Evolutionary conservation across 2,113 vertebrate genomes (phyloP).

Genomic region (Clarias gariepinus): DNA sequence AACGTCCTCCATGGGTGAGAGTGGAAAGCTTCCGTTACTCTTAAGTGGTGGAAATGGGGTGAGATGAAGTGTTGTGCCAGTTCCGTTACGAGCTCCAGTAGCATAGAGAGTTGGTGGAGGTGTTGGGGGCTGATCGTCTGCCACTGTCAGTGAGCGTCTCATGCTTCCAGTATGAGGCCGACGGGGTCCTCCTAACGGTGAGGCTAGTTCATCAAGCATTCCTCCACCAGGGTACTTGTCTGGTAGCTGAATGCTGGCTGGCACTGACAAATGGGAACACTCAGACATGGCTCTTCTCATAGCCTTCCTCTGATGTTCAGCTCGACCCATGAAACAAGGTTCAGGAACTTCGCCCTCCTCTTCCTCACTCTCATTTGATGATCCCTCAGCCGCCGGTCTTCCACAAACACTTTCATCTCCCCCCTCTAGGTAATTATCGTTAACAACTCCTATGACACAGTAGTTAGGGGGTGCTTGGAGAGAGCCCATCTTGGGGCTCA

Average conservation of each 20-base stretch:
- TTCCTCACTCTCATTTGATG: constrained; percentile 65
- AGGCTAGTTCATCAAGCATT: constrained; percentile 64
- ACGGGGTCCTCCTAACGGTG: constrained; percentile 62
- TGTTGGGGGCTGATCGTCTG: constrained; percentile 78
- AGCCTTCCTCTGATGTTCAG: constrained; percentile 83
- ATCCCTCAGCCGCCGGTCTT: constrained; percentile 50
- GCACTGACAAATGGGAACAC: constrained; percentile 89
- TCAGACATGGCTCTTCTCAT: constrained; percentile 93
- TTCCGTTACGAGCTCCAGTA: constrained; percentile 56
- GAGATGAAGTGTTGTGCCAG: constrained; percentile 57
- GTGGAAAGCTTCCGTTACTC: constrained; percentile 54
- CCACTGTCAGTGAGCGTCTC: constrained; percentile 84
- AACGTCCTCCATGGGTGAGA: constrained; percentile 73
- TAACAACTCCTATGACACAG: constrained; percentile 65
- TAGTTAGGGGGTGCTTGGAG: constrained; percentile 71
- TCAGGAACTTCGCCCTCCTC: constrained; percentile 61
- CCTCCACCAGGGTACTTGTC: constrained; percentile 84
- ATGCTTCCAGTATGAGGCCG: constrained; percentile 72
- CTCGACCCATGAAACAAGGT: constrained; percentile 70
- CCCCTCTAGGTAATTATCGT: constrained; percentile 59
- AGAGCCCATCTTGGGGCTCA: constrained; percentile 56
- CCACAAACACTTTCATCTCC: constrained; percentile 38
- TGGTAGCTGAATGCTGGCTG: constrained; percentile 80
- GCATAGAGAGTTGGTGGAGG: constrained; percentile 61
- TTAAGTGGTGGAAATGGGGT: constrained; percentile 59